Percentiles rank a stretch among this genome's conserved stretches.
Conservation (phyloP, 2,113 vertebrate species). For the Ictidomys tridecemlineatus region DNA sequence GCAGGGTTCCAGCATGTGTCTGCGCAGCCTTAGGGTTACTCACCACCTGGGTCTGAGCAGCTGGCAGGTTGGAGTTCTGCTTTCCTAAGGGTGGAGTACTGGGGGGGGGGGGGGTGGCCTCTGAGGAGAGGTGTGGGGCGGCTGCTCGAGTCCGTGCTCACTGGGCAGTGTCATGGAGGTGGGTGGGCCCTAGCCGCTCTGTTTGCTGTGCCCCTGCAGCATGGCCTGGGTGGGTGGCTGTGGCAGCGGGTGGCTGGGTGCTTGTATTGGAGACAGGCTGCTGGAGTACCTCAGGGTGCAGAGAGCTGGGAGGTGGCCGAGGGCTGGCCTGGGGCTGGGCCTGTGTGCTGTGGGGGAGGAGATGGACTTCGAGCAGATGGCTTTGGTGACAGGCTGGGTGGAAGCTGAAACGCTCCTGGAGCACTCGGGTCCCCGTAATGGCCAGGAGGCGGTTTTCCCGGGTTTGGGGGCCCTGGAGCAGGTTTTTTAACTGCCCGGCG, state of each 20-base stretch:
- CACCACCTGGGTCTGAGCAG: constrained; percentile 47
- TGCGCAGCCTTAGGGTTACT: too few species aligned
- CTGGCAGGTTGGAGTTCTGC: constrained; percentile 34
- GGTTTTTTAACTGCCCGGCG: constrained; percentile 97
- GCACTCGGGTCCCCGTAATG: constrained; percentile 89
- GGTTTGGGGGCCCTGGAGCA: constrained; percentile 96
- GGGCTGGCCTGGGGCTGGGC: constrained; percentile 79
- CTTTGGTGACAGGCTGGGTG: constrained; percentile 90
- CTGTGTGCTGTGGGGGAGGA: constrained; percentile 86
- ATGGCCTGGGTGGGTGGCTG: constrained; percentile 93
- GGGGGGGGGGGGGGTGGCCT: constrained; percentile 95
- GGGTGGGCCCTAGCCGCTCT: constrained; percentile 60
- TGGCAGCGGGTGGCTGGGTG: constrained; percentile 95
- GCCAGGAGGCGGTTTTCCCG: constrained; percentile 92
- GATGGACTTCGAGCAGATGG: constrained; percentile 88
- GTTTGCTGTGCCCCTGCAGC: constrained; percentile 83
- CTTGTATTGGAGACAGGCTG: constrained; percentile 93
- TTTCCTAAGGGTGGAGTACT: constrained; percentile 92
- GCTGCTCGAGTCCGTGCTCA: constrained; percentile 88
- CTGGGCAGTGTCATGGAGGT: constrained; percentile 20
- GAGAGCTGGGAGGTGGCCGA: constrained; percentile 83
- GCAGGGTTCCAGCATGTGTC: constrained; percentile 90
- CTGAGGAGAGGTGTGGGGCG: constrained; percentile 88
- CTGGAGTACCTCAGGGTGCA: constrained; percentile 91
- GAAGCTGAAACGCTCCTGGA: constrained; percentile 86